phyloP scores from a whole-genome alignment of 2,888 invertebrate species.

The Lasioglossum morio region DNA sequence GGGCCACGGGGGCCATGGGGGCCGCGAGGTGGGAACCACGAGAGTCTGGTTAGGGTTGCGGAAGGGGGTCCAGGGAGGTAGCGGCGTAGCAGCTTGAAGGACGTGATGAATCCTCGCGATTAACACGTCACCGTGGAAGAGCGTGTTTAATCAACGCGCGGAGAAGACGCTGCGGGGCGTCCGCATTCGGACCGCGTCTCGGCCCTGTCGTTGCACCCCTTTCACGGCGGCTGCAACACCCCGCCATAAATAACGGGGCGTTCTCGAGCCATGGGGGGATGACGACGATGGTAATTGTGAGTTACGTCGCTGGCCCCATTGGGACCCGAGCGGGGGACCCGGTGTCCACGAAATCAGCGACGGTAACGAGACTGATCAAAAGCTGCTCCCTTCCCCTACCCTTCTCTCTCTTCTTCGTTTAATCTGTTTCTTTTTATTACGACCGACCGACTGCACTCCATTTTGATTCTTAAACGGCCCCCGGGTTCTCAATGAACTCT shows the following conservation, averaged over 20 bases:
- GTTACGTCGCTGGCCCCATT: slow-evolving; percentile 70
- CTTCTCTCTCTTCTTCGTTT: neutral
- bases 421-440: neutral
- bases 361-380: slow-evolving; percentile 69
- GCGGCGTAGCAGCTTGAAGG: slow-evolving; percentile 52
- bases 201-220: slow-evolving; percentile 71
- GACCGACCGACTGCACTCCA: slow-evolving; percentile 7
- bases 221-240: slow-evolving; percentile 71
- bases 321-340: slow-evolving; percentile 32
- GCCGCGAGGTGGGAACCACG: neutral
- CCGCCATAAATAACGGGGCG: slow-evolving; percentile 79
- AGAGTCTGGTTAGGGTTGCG: slow-evolving; percentile 18
- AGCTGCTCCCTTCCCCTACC: slow-evolving; percentile 8
- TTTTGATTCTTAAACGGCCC: slow-evolving; percentile 18
- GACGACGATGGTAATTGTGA: slow-evolving; percentile 79
- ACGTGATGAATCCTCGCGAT: slow-evolving; percentile 80
- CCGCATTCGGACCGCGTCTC: slow-evolving; percentile 72
- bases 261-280: slow-evolving; percentile 72
- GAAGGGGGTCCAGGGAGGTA: neutral
- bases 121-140: slow-evolving; percentile 81
- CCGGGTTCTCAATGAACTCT: slow-evolving; percentile 8
- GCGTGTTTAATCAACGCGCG: slow-evolving; percentile 81
- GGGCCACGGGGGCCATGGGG: slow-evolving; percentile 34
- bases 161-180: slow-evolving; percentile 80
- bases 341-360: slow-evolving; percentile 56